Evolutionary conservation across 1,140 invertebrate genomes (phyloP).

Genomic region (Octopus sinensis): DNA sequence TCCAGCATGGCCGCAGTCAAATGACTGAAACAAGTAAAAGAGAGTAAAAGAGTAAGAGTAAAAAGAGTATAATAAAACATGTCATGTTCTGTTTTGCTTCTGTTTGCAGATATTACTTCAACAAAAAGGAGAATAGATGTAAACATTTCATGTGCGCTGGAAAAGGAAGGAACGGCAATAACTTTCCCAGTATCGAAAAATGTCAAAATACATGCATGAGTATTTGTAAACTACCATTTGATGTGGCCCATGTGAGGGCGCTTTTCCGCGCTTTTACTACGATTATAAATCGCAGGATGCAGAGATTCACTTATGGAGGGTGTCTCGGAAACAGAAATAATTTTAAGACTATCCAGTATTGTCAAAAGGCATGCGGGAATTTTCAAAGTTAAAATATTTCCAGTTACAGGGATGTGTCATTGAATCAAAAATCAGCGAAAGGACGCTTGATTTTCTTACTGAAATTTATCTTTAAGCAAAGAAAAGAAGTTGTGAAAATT

Average conservation of each 20-base stretch:
- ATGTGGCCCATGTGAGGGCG: slow-evolving; percentile 27
- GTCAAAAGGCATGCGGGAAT: slow-evolving; percentile 60
- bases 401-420: too few relatives aligned
- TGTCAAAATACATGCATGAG: slow-evolving; percentile 4
- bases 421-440: too few relatives aligned
- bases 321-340: slow-evolving; percentile 70
- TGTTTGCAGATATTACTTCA: slow-evolving; percentile 51
- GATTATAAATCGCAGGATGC: slow-evolving; percentile 61
- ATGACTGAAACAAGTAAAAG: too few relatives aligned
- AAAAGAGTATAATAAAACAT: too few relatives aligned
- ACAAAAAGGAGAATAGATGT: slow-evolving; percentile 47
- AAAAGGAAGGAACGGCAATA: background rate
- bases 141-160: slow-evolving; percentile 47
- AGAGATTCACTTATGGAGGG: slow-evolving; percentile 66
- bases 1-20: too few relatives aligned
- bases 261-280: slow-evolving; percentile 55
- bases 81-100: slow-evolving; percentile 27
- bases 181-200: background rate
- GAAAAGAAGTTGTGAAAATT: too few relatives aligned
- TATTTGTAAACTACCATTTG: slow-evolving; percentile 28
- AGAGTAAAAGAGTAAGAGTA: too few relatives aligned
- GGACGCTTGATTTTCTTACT: too few relatives aligned
- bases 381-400: too few relatives aligned
- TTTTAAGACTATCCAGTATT: slow-evolving; percentile 63
- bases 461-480: too few relatives aligned